These are phyloP conservation scores for Thereva nobilitata DNA, from an alignment of 2,888 invertebrate genomes.

Conservation along the genomic window DNA sequence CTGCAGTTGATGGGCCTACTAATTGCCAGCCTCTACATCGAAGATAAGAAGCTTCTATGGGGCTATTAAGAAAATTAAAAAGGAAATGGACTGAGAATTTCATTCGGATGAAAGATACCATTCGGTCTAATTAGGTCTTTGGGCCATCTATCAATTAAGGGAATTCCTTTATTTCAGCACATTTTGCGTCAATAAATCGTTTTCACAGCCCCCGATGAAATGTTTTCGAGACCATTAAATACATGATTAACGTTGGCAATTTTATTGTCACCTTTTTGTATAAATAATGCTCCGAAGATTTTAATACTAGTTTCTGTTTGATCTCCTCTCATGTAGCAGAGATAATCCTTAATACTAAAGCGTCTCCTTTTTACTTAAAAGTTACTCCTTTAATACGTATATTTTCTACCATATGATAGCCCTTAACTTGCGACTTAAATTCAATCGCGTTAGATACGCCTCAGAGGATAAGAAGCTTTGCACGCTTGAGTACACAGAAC, in stretches of 20 bases:
- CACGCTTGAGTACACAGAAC: conserved; percentile 25
- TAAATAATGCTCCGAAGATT: too few relatives aligned
- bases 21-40: conserved; percentile 24
- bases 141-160: conserved; percentile 26
- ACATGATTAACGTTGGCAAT: too few relatives aligned
- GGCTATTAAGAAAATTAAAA: conserved; percentile 34
- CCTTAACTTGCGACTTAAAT: conserved; percentile 9
- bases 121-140: conserved; percentile 31
- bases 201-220: too few relatives aligned
- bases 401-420: neutral
- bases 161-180: neutral
- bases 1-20: conserved; percentile 36
- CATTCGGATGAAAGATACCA: conserved; percentile 20
- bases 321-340: too few relatives aligned
- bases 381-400: too few relatives aligned
- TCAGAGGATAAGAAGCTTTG: conserved; percentile 6
- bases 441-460: conserved; percentile 16
- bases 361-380: too few relatives aligned
- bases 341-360: too few relatives aligned
- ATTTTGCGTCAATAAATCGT: too few relatives aligned
- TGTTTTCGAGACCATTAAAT: too few relatives aligned
- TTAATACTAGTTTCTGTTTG: too few relatives aligned
- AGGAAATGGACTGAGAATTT: conserved; percentile 34
- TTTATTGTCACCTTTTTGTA: too few relatives aligned
- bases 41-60: conserved; percentile 23